Conservation (phyloP, 2,797 vertebrate species). For the Pteronotus mesoamericanus region DNA sequence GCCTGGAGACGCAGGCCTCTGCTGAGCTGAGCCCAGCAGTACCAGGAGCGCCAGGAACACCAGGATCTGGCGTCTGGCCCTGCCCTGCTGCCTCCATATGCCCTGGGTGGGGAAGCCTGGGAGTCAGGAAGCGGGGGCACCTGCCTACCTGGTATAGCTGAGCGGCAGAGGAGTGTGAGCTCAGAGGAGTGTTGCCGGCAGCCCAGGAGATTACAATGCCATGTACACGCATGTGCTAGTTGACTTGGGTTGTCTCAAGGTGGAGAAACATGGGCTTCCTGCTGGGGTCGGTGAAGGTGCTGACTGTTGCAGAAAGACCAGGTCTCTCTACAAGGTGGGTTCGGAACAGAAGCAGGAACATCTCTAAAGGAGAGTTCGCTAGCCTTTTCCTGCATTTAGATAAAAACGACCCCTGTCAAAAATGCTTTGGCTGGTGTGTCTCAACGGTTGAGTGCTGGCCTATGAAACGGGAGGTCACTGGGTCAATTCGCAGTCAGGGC, state of each 20-base stretch:
- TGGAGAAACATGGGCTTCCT: not conserved
- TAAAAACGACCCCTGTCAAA: not conserved
- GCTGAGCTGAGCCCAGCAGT: not conserved
- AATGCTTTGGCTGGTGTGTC: too few species aligned
- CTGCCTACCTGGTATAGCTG: not conserved
- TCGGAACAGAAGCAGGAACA: not conserved
- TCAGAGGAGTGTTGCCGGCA: not conserved
- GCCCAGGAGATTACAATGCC: not conserved
- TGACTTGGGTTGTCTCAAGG: not conserved
- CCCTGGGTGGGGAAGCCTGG: not conserved
- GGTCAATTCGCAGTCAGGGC: too few species aligned
- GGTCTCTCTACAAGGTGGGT: not conserved
- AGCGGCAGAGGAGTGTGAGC: not conserved
- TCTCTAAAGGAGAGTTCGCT: not conserved
- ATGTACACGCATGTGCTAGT: rapidly evolving
- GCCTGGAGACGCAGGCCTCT: not conserved
- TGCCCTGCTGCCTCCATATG: not conserved
- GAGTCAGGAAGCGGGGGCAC: not conserved
- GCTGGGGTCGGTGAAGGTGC: rapidly evolving
- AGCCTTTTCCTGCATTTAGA: not conserved
- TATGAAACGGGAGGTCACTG: too few species aligned
- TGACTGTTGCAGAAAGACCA: not conserved
- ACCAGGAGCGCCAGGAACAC: too few species aligned
- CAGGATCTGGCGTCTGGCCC: too few species aligned
- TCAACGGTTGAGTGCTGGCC: too few species aligned